These are phyloP conservation scores for Cordilura impudica DNA, from an alignment of 2,888 invertebrate species.

Conservation along the genomic window DNA sequence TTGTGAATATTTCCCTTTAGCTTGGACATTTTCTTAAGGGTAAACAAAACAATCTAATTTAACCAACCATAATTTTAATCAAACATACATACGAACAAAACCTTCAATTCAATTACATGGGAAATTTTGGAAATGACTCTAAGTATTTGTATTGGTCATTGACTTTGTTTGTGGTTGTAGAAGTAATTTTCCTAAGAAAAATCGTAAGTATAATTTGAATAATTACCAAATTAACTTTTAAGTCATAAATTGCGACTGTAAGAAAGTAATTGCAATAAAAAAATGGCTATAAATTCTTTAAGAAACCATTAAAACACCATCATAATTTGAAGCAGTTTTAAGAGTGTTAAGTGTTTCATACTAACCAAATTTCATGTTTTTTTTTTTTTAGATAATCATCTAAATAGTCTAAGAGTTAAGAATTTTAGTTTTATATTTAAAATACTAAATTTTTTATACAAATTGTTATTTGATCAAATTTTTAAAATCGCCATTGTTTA, in stretches of 20 bases:
- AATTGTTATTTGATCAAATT: neutral
- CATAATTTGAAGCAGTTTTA: neutral
- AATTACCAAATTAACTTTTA: neutral
- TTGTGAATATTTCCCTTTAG: no score
- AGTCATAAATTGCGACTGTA: neutral
- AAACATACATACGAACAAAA: neutral
- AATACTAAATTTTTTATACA: neutral
- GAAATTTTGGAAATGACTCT: neutral
- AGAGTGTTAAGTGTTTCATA: neutral
- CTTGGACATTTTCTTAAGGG: neutral
- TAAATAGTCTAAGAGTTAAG: neutral
- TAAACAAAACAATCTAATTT: neutral
- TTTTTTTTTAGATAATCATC: neutral
- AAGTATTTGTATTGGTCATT: neutral
- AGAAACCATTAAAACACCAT: neutral
- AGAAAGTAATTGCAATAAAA: neutral
- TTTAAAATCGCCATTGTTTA: neutral
- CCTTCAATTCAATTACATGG: neutral
- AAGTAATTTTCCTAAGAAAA: neutral
- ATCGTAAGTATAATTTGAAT: neutral
- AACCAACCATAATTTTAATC: neutral
- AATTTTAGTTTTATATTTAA: neutral
- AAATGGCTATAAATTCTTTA: neutral
- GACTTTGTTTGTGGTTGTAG: neutral
- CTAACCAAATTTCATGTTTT: no score